phyloP scores from a whole-genome alignment of 2,113 vertebrate genomes.

The Pagrus major region DNA sequence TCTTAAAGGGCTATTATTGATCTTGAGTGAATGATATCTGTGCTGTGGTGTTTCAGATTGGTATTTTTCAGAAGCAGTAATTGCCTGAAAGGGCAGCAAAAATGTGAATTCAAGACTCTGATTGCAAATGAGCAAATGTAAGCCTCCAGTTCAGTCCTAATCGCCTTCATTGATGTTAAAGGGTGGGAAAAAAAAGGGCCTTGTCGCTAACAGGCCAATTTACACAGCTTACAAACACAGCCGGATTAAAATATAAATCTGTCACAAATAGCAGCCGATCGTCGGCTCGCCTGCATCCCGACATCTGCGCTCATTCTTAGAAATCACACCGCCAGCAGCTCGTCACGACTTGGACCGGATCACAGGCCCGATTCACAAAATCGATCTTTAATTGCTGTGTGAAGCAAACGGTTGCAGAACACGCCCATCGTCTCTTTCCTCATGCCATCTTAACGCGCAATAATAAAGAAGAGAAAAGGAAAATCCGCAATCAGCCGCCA shows the following conservation, averaged over 20 bases:
- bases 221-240: conserved; percentile 15
- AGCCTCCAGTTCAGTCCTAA: background rate
- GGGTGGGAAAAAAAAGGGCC: conserved; percentile 31
- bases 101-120: background rate
- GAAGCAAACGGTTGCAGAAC: conserved; percentile 40
- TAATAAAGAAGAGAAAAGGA: background rate
- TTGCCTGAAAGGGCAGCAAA: too few relatives aligned
- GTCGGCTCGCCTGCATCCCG: conserved; percentile 4
- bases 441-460: conserved; percentile 13
- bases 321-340: conserved; percentile 29
- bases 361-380: conserved; percentile 54
- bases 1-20: background rate
- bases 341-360: conserved; percentile 67
- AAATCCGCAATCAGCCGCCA: background rate
- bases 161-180: conserved; percentile 18
- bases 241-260: conserved; percentile 35
- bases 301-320: conserved; percentile 33
- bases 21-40: background rate
- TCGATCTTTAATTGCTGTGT: conserved; percentile 57
- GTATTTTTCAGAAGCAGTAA: conserved; percentile 8
- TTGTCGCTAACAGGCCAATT: conserved; percentile 54
- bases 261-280: background rate
- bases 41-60: background rate
- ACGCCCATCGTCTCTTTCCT: conserved; percentile 58
- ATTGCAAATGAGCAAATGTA: conserved; percentile 14